These are phyloP conservation scores for Solenodon paradoxus DNA, from an alignment of 2,113 vertebrate genomes.

Conservation along the genomic window DNA sequence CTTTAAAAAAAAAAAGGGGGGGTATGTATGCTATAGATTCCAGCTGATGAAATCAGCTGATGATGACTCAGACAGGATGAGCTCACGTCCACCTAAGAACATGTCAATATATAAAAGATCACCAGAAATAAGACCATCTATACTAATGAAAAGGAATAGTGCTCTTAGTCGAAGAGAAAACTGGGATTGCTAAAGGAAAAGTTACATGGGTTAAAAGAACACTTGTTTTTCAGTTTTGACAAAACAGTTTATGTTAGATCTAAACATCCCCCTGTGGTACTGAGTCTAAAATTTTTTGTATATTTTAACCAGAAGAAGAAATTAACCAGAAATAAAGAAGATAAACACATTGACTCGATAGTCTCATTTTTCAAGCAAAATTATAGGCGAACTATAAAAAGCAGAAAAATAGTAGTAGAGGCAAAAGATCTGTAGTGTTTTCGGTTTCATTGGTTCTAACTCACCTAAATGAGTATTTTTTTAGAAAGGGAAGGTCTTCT, in stretches of 20 bases:
- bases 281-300: slow-evolving; percentile 37
- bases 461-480: neutral
- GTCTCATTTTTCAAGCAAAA: slow-evolving; percentile 1
- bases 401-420: neutral
- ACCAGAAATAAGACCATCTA: neutral
- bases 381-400: neutral
- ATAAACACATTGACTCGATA: slow-evolving; percentile 34
- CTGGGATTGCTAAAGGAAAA: neutral
- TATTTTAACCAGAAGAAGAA: slow-evolving; percentile 64
- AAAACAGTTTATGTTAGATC: slow-evolving; percentile 63
- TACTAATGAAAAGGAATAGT: neutral
- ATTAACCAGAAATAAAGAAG: slow-evolving; percentile 37
- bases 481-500: neutral
- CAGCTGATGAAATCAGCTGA: too few species aligned
- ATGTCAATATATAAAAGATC: neutral
- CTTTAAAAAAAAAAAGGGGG: too few species aligned
- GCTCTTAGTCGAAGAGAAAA: neutral
- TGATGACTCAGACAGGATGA: too few species aligned
- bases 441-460: neutral
- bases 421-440: neutral
- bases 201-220: neutral
- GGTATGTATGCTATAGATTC: neutral
- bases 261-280: slow-evolving; percentile 45
- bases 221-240: slow-evolving; percentile 8
- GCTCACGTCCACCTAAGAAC: neutral